Evolutionary conservation across 1,140 invertebrate species (phyloP), one percentile per base, ranked within the genome.

Genomic region (Pseudobourletiella spinata): DNA sequence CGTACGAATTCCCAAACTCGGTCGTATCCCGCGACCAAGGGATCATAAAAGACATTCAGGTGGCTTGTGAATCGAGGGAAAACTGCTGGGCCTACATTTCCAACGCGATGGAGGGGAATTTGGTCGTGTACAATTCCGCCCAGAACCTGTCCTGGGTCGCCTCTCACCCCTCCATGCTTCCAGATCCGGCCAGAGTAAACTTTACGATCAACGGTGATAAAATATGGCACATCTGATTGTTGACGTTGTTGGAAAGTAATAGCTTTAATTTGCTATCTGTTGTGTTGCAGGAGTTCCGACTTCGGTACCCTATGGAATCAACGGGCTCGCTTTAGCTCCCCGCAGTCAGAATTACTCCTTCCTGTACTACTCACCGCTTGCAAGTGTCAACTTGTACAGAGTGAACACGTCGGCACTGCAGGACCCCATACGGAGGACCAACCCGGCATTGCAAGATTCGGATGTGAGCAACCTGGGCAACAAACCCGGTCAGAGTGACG

Each of bases 121-220:
- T 87, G 22, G 82, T 87, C 44, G 83, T 86, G 0, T 86, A 82
- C 71, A 81, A 81, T 1, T 72, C 79, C 22, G 72, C 71, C 48
- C 78, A 83, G 55, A 79, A 81, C 54, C 80, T 78, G 26, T 80
- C 83, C 1, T 86, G 84, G 83, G 86, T 86, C 70, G 65, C 86
- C 11, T 76, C 81, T 2, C 32, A 62, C 32, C 2, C 8, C 2
- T 50, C 61, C 2, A 62, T 62, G 60, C 24, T n/a, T 15, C 24
- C 60, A 20, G 35, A 55, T 18, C 3, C 6, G 22, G 20, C 3
- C 32, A 43, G 16, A 24, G 16, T 6, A n/a, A 57, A 43, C 26
- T 15, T 57, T 55, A 22, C 30, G 8, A 61, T 61, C 29, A 29
- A 52, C 18, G 59, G 59, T 61, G 42, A 51, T 11, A 14, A 18